phyloP scores from a whole-genome alignment of 2,888 invertebrate species.

The Xylota segnis region DNA sequence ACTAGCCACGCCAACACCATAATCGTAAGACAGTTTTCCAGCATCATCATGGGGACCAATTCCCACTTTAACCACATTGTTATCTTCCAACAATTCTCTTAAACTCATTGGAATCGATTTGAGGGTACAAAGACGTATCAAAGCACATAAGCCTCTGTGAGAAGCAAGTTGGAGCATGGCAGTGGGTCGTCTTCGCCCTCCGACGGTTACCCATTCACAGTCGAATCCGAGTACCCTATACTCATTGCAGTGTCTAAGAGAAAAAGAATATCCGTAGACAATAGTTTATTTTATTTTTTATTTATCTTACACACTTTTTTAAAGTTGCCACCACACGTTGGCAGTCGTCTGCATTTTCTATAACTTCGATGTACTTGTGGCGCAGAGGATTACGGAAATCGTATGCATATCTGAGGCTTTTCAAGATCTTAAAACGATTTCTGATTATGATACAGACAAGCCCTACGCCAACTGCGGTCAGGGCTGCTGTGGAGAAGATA shows the following conservation, averaged over 20 bases:
- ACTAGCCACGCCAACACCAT: conserved; percentile 86
- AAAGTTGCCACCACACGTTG: conserved; percentile 80
- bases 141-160: conserved; percentile 88
- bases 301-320: conserved; percentile 80
- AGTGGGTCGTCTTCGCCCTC: conserved; percentile 87
- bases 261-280: neutral
- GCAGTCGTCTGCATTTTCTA: conserved; percentile 81
- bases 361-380: conserved; percentile 81
- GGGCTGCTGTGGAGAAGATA: conserved; percentile 53
- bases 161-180: conserved; percentile 91
- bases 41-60: conserved; percentile 90
- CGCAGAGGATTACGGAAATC: conserved; percentile 78
- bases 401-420: conserved; percentile 77
- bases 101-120: conserved; percentile 87
- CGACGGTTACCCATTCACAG: conserved; percentile 91
- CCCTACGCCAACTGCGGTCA: conserved; percentile 80
- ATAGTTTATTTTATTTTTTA: neutral
- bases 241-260: conserved; percentile 80
- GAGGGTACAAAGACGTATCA: conserved; percentile 88
- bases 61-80: conserved; percentile 90
- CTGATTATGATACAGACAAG: conserved; percentile 81
- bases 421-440: conserved; percentile 86
- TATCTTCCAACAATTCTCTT: conserved; percentile 88
- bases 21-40: conserved; percentile 88
- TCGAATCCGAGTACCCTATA: conserved; percentile 90